Evolutionary conservation across 2,888 invertebrate genomes (phyloP).

Genomic region (Stegophylla sp.): DNA sequence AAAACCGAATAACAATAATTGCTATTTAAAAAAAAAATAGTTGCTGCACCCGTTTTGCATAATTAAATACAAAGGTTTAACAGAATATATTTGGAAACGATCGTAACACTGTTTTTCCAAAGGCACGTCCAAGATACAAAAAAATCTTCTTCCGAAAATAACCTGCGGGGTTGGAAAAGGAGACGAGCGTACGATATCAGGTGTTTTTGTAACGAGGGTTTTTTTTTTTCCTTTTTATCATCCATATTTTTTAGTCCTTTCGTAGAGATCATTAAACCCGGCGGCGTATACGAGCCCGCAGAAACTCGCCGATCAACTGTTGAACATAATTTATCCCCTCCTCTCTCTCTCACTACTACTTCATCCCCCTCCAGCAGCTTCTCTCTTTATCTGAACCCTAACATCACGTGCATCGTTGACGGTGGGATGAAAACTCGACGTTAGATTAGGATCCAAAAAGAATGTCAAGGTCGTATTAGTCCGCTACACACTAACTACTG

Average conservation of each 20-base stretch:
- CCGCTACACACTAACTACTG: not conserved
- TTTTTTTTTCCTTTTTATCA: not conserved
- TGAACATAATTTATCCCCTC: not conserved
- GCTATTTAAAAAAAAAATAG: too few species aligned
- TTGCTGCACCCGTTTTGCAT: too few species aligned
- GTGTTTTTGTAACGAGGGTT: not conserved
- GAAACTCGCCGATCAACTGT: too few species aligned
- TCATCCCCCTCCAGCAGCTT: too few species aligned
- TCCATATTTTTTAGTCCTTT: not conserved
- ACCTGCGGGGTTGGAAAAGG: not conserved
- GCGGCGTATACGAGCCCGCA: not conserved
- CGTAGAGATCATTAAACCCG: constrained; percentile 24
- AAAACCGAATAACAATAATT: too few species aligned
- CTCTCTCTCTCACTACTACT: not conserved
- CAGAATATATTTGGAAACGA: too few species aligned
- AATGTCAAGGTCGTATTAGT: constrained; percentile 38
- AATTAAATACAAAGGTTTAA: too few species aligned
- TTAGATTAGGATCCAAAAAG: constrained; percentile 20
- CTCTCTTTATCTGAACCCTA: too few species aligned
- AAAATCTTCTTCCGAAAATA: not conserved
- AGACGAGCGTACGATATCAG: constrained; percentile 6
- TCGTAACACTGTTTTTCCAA: too few species aligned
- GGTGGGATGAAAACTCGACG: not conserved
- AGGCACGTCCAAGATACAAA: too few species aligned
- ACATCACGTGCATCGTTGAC: not conserved